These are phyloP conservation scores for Tapirus terrestris DNA, from an alignment of 2,113 vertebrate species.

Conservation along the genomic window DNA sequence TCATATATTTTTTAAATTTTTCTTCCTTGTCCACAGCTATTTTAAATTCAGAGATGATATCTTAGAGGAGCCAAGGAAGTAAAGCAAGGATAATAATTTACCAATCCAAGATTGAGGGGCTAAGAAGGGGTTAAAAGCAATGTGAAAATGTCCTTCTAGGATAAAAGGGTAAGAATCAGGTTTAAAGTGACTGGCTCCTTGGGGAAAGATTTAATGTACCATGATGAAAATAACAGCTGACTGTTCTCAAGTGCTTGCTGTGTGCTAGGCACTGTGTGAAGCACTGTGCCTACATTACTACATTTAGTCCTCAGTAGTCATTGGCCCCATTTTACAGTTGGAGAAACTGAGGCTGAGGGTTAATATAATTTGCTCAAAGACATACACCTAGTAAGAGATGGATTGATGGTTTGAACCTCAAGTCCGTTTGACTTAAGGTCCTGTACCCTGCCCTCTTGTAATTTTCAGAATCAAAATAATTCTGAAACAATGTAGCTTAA, in stretches of 20 bases:
- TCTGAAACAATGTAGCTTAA: slow-evolving; percentile 7
- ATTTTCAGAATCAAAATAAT: slow-evolving; percentile 39
- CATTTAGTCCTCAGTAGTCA: neutral
- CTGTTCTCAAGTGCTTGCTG: neutral
- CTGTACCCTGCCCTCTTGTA: neutral
- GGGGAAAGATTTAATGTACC: neutral
- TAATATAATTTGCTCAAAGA: neutral
- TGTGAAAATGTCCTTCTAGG: neutral
- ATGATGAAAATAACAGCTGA: neutral
- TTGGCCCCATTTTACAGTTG: neutral
- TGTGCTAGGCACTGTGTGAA: neutral
- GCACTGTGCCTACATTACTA: neutral
- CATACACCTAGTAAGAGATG: neutral
- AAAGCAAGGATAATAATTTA: neutral
- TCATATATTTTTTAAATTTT: neutral
- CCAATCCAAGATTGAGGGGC: neutral
- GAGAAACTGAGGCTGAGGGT: neutral
- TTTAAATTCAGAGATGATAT: neutral
- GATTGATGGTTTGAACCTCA: neutral
- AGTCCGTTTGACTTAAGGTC: neutral
- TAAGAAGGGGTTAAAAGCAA: neutral
- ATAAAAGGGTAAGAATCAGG: neutral
- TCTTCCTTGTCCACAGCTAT: neutral
- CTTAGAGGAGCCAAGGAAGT: slow-evolving; percentile 5
- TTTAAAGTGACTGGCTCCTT: neutral